phyloP scores from a whole-genome alignment of 1,140 invertebrate species.

The Zaprionus kolodkinae region DNA sequence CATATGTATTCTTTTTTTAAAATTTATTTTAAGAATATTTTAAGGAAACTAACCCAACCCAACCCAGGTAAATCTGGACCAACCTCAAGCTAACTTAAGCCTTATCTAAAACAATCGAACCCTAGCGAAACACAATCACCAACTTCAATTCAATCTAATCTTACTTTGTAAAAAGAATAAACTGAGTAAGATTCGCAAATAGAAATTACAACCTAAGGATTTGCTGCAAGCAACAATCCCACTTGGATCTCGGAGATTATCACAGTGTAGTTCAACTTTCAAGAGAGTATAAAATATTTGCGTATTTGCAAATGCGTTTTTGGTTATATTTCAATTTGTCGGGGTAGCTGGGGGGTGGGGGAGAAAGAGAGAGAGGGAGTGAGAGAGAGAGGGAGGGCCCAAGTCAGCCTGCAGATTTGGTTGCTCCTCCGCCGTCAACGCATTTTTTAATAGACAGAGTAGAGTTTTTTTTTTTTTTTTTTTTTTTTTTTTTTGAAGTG shows the following conservation, averaged over 20 bases:
- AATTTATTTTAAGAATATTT: no score
- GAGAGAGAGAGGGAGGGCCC: not conserved
- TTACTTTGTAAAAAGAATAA: not conserved
- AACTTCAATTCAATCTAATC: not conserved
- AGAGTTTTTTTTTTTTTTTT: constrained; percentile 32
- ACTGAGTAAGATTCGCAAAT: not conserved
- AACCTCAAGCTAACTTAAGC: not conserved
- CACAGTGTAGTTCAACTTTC: not conserved
- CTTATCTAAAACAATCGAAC: not conserved
- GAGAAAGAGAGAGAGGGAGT: no score
- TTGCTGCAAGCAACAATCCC: not conserved
- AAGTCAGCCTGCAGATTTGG: constrained; percentile 31
- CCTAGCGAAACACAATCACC: not conserved
- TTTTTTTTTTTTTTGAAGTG: constrained; percentile 56
- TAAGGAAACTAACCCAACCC: no score
- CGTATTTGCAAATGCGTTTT: constrained; percentile 17
- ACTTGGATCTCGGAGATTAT: not conserved
- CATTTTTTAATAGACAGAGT: constrained; percentile 74
- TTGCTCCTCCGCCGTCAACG: constrained; percentile 36
- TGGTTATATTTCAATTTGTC: constrained; percentile 54
- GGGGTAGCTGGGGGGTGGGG: not conserved
- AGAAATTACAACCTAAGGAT: not conserved
- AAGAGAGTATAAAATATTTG: constrained; percentile 24
- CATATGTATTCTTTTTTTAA: no score
- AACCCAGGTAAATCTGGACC: not conserved